A percentile compares a stretch with the other conserved stretches of the same genome.
phyloP scores from a whole-genome alignment of 2,797 vertebrate species.

The Melanotaenia trifasciata region DNA sequence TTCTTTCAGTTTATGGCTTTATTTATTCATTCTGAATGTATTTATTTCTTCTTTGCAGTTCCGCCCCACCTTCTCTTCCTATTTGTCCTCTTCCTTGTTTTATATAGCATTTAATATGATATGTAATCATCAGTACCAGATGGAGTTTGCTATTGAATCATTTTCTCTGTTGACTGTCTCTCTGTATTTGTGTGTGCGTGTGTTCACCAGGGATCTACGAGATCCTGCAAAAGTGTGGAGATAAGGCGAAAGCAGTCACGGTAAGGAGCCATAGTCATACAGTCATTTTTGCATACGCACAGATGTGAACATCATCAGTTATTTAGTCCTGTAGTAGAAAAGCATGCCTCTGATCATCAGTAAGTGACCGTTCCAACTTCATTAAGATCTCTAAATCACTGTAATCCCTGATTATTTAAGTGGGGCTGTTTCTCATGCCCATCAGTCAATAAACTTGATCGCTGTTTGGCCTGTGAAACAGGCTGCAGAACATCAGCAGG shows the following conservation, averaged over 20 bases:
- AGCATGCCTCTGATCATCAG: neutral
- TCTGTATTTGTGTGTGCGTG: conserved; percentile 8
- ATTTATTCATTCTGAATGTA: too few relatives aligned
- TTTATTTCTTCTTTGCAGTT: too few relatives aligned
- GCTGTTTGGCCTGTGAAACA: conserved; percentile 14
- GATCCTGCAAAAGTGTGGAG: conserved; percentile 89
- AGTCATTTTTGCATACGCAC: neutral
- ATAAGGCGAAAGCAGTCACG: conserved; percentile 85
- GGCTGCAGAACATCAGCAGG: conserved; percentile 41
- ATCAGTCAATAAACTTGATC: conserved; percentile 20
- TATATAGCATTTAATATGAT: neutral
- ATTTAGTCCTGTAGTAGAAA: neutral
- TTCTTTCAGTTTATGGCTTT: too few relatives aligned
- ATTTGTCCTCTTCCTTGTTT: neutral
- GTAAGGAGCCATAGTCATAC: conserved; percentile 68
- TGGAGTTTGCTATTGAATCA: conserved; percentile 30
- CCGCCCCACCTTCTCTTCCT: neutral
- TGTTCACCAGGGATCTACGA: conserved; percentile 85
- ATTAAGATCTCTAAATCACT: conserved; percentile 3
- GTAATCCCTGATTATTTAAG: conserved; percentile 1
- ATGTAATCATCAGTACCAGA: conserved; percentile 32
- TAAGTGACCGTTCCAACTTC: neutral
- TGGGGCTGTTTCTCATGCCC: conserved; percentile 34
- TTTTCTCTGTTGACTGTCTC: conserved; percentile 12
- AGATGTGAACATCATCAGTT: neutral